Conservation (phyloP, 2,113 vertebrate species). For the Pollachius pollachius region DNA sequence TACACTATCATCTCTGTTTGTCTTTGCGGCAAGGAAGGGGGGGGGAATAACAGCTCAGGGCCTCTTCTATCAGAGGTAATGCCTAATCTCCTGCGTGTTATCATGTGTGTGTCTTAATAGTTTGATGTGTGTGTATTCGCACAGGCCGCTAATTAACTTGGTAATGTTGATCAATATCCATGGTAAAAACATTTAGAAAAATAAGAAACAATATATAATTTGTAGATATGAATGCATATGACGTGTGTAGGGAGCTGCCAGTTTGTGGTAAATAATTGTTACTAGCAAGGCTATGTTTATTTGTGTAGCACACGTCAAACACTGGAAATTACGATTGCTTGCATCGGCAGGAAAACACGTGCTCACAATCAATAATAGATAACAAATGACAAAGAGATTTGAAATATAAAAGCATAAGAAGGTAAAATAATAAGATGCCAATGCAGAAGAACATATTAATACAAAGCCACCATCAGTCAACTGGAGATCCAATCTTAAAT, state of each 20-base stretch:
- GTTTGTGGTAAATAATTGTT: not conserved
- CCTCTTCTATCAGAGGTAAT: slow-evolving; percentile 20
- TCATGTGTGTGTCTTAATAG: not conserved
- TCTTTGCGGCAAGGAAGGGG: slow-evolving; percentile 3
- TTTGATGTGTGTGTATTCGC: slow-evolving; percentile 8
- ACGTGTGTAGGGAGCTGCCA: not conserved
- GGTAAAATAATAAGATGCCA: too few species aligned
- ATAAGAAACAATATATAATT: not conserved
- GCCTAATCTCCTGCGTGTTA: not conserved
- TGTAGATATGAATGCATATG: not conserved
- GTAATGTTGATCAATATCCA: not conserved
- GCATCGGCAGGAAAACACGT: too few species aligned
- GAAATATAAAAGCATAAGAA: too few species aligned
- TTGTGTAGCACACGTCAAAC: not conserved
- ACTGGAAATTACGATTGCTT: too few species aligned
- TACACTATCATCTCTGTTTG: slow-evolving; percentile 1
- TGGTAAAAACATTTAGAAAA: not conserved
- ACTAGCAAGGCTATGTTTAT: not conserved
- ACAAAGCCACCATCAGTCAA: too few species aligned
- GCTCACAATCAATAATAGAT: too few species aligned
- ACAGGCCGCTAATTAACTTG: not conserved
- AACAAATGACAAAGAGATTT: too few species aligned
- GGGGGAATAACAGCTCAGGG: slow-evolving; percentile 25
- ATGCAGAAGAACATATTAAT: too few species aligned
- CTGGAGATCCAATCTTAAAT: too few species aligned